Conservation (phyloP, 1,140 invertebrate genomes). For the Lepidurus couesii region DNA sequence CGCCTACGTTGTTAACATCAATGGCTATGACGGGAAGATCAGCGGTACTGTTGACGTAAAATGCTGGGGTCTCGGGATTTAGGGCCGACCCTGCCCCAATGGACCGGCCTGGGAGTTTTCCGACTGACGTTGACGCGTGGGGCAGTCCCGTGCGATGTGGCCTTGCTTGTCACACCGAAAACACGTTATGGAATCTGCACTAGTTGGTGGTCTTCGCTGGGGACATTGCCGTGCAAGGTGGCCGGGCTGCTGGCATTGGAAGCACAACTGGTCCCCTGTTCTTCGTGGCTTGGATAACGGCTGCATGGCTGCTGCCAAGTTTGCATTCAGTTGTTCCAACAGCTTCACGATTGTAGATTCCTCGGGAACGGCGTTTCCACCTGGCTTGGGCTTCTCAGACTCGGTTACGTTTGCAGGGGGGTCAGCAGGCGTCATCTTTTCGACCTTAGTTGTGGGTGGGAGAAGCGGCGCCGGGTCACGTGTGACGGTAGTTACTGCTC, state of each 20-base stretch:
- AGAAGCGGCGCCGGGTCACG: background rate
- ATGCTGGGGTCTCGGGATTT: background rate
- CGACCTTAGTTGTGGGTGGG: background rate
- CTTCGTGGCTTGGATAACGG: background rate
- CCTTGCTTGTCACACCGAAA: slow-evolving; percentile 19
- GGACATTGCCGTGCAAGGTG: slow-evolving; percentile 82
- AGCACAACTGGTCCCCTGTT: slow-evolving; percentile 50
- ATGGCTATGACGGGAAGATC: background rate
- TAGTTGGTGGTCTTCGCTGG: slow-evolving; percentile 43
- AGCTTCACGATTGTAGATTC: background rate
- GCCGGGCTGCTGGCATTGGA: slow-evolving; percentile 80
- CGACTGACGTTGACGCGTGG: background rate
- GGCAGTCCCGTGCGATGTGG: slow-evolving; percentile 16
- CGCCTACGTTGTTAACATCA: background rate
- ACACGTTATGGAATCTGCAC: background rate
- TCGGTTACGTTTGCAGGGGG: background rate
- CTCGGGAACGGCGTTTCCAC: background rate
- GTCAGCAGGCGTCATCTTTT: background rate
- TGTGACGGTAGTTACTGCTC: background rate
- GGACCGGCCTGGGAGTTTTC: slow-evolving; percentile 31
- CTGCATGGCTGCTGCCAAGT: background rate
- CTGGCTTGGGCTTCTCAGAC: background rate
- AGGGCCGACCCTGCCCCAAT: background rate
- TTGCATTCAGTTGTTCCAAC: background rate
- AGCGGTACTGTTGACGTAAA: background rate